A percentile compares a stretch with the other conserved stretches of the same genome.
phyloP scores from a whole-genome alignment of 2,888 invertebrate genomes.

The Heliconius sara region DNA sequence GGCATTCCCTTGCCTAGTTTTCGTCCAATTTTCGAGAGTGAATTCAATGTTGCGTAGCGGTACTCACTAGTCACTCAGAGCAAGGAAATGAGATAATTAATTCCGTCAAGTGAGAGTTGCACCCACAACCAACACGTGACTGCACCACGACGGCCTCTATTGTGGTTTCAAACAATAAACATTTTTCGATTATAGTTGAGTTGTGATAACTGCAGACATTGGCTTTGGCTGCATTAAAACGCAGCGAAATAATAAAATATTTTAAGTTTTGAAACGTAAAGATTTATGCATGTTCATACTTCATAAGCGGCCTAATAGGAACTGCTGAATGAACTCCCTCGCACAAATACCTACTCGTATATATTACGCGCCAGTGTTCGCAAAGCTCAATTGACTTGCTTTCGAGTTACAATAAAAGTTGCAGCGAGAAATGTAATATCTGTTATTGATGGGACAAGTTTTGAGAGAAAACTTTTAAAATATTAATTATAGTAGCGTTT shows the following conservation, averaged over 20 bases:
- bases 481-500: neutral
- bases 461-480: conserved; percentile 33
- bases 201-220: too few relatives aligned
- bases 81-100: too few relatives aligned
- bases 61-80: too few relatives aligned
- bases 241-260: neutral
- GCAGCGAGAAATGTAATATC: conserved; percentile 49
- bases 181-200: too few relatives aligned
- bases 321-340: conserved; percentile 4
- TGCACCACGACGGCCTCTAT: too few relatives aligned
- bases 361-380: conserved; percentile 59
- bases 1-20: too few relatives aligned
- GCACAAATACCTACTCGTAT: conserved; percentile 34
- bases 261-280: too few relatives aligned
- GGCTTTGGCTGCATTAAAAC: neutral
- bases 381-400: conserved; percentile 68
- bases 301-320: neutral
- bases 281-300: neutral
- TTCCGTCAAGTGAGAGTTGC: too few relatives aligned
- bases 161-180: too few relatives aligned
- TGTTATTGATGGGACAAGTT: conserved; percentile 48
- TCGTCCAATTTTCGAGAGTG: too few relatives aligned
- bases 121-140: too few relatives aligned
- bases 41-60: too few relatives aligned
- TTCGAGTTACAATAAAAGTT: conserved; percentile 74